phyloP scores from a whole-genome alignment of 2,113 vertebrate genomes.

The Naja naja region DNA sequence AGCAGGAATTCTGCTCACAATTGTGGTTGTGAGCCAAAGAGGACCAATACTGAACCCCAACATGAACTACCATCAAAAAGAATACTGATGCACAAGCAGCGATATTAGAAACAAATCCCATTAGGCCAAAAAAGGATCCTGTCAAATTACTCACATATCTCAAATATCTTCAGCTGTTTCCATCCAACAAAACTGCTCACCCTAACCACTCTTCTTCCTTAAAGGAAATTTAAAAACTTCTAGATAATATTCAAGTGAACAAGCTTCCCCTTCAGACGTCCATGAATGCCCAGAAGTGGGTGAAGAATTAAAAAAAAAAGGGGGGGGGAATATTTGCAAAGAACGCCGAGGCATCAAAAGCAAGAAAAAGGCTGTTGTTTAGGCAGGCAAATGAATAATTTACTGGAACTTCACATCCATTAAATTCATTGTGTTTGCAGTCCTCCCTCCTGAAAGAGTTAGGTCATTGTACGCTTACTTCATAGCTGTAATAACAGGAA shows the following conservation, averaged over 20 bases:
- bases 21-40: too few relatives aligned
- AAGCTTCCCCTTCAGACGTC: slow-evolving; percentile 12
- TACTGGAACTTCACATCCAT: slow-evolving; percentile 47
- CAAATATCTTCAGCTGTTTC: background rate
- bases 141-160: background rate
- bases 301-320: slow-evolving; percentile 39
- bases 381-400: slow-evolving; percentile 45
- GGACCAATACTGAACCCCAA: background rate
- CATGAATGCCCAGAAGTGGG: slow-evolving; percentile 57
- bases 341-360: slow-evolving; percentile 50
- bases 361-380: slow-evolving; percentile 46
- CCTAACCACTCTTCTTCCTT: background rate
- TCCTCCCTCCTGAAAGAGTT: slow-evolving; percentile 13
- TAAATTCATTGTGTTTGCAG: slow-evolving; percentile 34
- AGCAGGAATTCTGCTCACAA: background rate
- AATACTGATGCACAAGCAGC: background rate
- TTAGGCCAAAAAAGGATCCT: background rate
- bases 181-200: background rate
- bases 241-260: slow-evolving; percentile 5
- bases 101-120: background rate
- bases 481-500: background rate
- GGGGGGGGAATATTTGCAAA: slow-evolving; percentile 17
- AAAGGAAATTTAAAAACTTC: slow-evolving; percentile 15
- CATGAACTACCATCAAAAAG: background rate
- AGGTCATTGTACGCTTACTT: slow-evolving; percentile 44